These are phyloP conservation scores for Smithornis capensis DNA, from an alignment of 2,113 vertebrate genomes.

Conservation along the genomic window DNA sequence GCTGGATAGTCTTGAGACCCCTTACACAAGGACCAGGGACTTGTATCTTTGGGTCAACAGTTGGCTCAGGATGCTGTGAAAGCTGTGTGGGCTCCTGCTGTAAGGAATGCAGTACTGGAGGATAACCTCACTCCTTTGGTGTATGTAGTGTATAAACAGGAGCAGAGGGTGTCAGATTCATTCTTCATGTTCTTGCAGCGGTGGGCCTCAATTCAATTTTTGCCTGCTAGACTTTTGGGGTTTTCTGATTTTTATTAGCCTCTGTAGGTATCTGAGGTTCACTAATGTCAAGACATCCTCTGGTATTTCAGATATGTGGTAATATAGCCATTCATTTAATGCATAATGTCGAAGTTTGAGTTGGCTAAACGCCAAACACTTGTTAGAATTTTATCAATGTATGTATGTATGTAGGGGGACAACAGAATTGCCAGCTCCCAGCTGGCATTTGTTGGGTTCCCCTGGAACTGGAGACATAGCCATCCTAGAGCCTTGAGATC, in stretches of 20 bases:
- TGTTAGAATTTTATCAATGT: no score
- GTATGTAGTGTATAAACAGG: not conserved
- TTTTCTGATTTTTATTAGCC: not conserved
- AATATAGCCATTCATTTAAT: not conserved
- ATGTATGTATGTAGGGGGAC: not conserved
- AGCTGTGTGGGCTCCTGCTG: not conserved
- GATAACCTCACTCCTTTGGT: not conserved
- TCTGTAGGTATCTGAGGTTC: not conserved
- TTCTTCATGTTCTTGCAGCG: not conserved
- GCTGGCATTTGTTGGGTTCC: not conserved
- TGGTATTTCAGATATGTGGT: not conserved
- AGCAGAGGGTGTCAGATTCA: not conserved
- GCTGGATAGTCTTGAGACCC: not conserved
- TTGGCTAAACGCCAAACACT: no score
- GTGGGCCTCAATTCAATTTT: not conserved
- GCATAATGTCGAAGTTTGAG: no score
- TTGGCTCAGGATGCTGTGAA: not conserved
- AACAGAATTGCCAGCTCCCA: not conserved
- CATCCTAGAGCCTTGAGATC: not conserved
- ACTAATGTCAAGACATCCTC: not conserved
- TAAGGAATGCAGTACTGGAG: not conserved
- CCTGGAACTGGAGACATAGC: not conserved
- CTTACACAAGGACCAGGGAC: not conserved
- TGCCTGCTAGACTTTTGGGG: not conserved
- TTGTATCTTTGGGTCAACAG: not conserved